Conservation (phyloP, 2,113 vertebrate genomes). For the Piaya cayana region DNA sequence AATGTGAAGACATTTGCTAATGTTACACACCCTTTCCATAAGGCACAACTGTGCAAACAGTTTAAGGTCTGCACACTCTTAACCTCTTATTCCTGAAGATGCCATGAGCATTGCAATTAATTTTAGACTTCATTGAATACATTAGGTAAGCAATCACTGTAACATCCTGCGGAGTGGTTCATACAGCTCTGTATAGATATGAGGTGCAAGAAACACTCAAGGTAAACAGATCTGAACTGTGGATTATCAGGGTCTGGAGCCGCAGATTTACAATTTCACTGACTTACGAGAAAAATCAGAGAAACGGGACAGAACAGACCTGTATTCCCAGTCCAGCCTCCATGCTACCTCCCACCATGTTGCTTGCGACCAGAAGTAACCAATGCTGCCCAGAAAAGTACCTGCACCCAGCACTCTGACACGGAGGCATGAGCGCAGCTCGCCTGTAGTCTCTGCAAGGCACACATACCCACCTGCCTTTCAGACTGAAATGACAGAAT, state of each 20-base stretch:
- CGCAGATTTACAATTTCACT: not conserved
- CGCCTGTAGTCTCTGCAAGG: not conserved
- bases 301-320: not conserved
- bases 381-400: not conserved
- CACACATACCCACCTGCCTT: fast-evolving
- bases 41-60: constrained; percentile 49
- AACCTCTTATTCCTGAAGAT: constrained; percentile 45
- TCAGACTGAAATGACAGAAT: not conserved
- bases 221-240: not conserved
- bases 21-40: constrained; percentile 8
- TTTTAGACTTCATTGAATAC: constrained; percentile 47
- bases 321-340: not conserved
- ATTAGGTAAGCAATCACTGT: constrained; percentile 18
- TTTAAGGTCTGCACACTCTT: constrained; percentile 34
- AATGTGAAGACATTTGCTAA: not conserved
- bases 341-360: fast-evolving
- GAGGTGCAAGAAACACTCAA: not conserved
- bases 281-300: not conserved
- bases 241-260: not conserved
- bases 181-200: not conserved
- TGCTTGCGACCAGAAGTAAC: not conserved
- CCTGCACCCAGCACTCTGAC: not conserved
- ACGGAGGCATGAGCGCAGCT: fast-evolving
- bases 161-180: constrained; percentile 3
- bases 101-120: constrained; percentile 45